phyloP scores from a whole-genome alignment of 2,797 vertebrate species.

The Lepidocolaptes lacrymiger region DNA sequence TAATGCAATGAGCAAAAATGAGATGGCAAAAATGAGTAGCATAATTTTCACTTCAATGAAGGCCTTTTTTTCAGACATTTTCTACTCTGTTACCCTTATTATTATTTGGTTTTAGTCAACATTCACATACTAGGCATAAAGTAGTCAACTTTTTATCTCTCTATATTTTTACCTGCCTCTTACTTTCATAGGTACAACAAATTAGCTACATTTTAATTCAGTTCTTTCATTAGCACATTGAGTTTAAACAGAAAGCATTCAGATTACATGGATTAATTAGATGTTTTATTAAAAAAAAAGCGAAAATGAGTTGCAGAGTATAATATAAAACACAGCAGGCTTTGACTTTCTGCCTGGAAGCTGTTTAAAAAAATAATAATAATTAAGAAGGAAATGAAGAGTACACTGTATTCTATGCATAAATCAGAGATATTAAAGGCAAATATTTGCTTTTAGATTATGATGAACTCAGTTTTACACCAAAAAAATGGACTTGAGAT shows the following conservation, averaged over 20 bases:
- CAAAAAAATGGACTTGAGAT: constrained; percentile 62
- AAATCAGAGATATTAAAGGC: constrained; percentile 75
- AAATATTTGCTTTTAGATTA: constrained; percentile 78
- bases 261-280: constrained; percentile 77
- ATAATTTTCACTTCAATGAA: not conserved
- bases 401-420: constrained; percentile 75
- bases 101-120: constrained; percentile 31
- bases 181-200: constrained; percentile 49
- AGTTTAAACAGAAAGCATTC: constrained; percentile 73
- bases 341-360: constrained; percentile 79
- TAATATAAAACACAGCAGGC: constrained; percentile 79
- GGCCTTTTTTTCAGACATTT: not conserved
- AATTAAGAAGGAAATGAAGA: constrained; percentile 77
- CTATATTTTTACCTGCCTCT: constrained; percentile 2
- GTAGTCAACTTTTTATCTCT: not conserved
- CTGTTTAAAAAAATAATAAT: constrained; percentile 77
- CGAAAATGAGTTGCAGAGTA: constrained; percentile 74
- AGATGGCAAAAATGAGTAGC: not conserved
- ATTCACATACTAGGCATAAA: not conserved
- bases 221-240: constrained; percentile 63
- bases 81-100: not conserved
- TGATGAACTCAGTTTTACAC: constrained; percentile 64
- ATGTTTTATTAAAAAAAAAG: constrained; percentile 69
- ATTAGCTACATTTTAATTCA: constrained; percentile 62
- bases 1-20: not conserved